Percentiles rank a stretch among this genome's conserved stretches.
These are phyloP conservation scores for Geotrupes spiniger DNA, from an alignment of 2,888 invertebrate species.

Conservation along the genomic window DNA sequence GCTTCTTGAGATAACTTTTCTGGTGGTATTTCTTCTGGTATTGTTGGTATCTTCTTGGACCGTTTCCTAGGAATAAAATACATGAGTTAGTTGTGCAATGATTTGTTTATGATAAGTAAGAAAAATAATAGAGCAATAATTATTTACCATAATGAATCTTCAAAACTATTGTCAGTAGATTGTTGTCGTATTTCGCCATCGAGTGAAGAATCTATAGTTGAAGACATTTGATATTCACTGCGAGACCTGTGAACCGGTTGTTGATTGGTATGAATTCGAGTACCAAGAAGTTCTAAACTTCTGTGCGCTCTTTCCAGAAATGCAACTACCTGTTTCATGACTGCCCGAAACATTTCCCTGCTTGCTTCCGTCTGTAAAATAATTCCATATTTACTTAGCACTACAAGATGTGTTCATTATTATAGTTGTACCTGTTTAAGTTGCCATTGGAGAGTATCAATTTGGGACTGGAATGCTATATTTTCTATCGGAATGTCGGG, in stretches of 20 bases:
- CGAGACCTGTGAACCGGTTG: conserved; percentile 51
- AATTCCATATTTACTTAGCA: conserved; percentile 10
- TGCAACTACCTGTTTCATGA: conserved; percentile 68
- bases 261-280: conserved; percentile 40
- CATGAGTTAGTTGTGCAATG: neutral
- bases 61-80: conserved; percentile 39
- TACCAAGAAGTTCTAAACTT: conserved; percentile 57
- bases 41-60: conserved; percentile 44
- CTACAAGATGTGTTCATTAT: neutral
- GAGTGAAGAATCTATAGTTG: conserved; percentile 28
- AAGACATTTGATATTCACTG: conserved; percentile 54
- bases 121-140: too few species aligned
- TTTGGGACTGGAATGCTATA: conserved; percentile 63
- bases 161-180: conserved; percentile 15
- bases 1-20: conserved; percentile 67
- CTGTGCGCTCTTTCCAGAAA: conserved; percentile 68
- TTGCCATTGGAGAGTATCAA: conserved; percentile 71
- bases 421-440: conserved; percentile 60
- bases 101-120: too few species aligned
- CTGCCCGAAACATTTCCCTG: conserved; percentile 70
- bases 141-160: conserved; percentile 16
- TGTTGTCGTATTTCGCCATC: conserved; percentile 12
- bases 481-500: conserved; percentile 56
- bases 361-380: conserved; percentile 68
- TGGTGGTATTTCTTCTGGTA: conserved; percentile 55